Evolutionary conservation across 2,888 invertebrate genomes (phyloP).

Genomic region (Phragmatobia fuliginosa): DNA sequence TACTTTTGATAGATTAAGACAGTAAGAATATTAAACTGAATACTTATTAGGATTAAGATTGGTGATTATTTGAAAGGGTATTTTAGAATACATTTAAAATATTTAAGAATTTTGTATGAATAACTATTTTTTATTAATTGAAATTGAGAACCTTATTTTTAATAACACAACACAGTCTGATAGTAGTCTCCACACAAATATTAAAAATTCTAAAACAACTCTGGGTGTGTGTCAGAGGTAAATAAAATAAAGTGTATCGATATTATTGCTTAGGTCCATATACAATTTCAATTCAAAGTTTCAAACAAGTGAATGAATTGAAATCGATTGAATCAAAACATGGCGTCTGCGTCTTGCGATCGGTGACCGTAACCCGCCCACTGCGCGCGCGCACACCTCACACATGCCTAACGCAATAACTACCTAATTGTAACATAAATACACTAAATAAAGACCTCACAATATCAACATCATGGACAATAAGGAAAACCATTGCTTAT

Average conservation of each 20-base stretch:
- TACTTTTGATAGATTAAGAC: background rate
- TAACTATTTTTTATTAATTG: too few relatives aligned
- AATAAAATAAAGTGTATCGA: background rate
- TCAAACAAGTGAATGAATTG: slow-evolving; percentile 45
- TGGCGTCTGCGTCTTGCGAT: slow-evolving; percentile 40
- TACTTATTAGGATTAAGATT: too few relatives aligned
- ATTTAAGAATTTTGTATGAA: background rate
- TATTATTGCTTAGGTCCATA: slow-evolving; percentile 6
- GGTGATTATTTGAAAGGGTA: too few relatives aligned
- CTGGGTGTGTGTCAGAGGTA: background rate
- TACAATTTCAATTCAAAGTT: slow-evolving; percentile 33
- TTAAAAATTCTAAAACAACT: too few relatives aligned
- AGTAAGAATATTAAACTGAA: background rate
- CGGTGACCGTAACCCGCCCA: slow-evolving; percentile 53
- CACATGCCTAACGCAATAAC: slow-evolving; percentile 47
- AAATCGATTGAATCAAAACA: slow-evolving; percentile 50
- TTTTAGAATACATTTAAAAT: background rate
- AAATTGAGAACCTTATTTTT: too few relatives aligned
- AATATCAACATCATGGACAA: slow-evolving; percentile 24
- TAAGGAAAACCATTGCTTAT: slow-evolving; percentile 24
- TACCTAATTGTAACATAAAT: slow-evolving; percentile 52
- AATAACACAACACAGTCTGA: too few relatives aligned
- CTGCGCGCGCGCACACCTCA: slow-evolving; percentile 38
- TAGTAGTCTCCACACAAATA: too few relatives aligned
- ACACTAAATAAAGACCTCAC: slow-evolving; percentile 50